phyloP scores from a whole-genome alignment of 2,797 vertebrate genomes.

The Diplodus puntazzo region DNA sequence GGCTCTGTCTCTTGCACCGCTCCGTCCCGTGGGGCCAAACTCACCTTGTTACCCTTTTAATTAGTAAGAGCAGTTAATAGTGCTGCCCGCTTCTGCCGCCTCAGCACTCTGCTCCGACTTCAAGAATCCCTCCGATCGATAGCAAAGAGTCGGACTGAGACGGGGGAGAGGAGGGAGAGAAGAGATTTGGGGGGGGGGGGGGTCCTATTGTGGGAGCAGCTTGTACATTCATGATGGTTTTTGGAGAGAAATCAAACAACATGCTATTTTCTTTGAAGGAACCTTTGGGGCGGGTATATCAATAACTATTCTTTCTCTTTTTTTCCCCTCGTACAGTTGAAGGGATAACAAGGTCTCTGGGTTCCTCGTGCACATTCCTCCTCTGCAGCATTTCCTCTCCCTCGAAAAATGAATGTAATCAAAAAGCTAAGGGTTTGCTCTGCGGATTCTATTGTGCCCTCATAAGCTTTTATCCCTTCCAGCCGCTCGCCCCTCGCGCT shows the following conservation, averaged over 20 bases:
- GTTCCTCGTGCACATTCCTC: slow-evolving; percentile 58
- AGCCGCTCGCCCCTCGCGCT: slow-evolving; percentile 50
- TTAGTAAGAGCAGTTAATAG: slow-evolving; percentile 86
- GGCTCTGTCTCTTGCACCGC: slow-evolving; percentile 47
- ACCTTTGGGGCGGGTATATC: slow-evolving; percentile 39
- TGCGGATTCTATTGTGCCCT: slow-evolving; percentile 78
- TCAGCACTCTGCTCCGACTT: slow-evolving; percentile 81
- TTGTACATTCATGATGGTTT: slow-evolving; percentile 43
- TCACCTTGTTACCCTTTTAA: slow-evolving; percentile 90
- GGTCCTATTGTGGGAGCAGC: slow-evolving; percentile 22
- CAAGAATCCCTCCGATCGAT: slow-evolving; percentile 80
- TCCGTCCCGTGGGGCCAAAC: slow-evolving; percentile 64
- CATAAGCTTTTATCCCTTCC: slow-evolving; percentile 74
- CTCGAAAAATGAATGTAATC: slow-evolving; percentile 77
- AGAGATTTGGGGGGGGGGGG: neutral
- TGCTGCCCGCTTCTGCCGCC: slow-evolving; percentile 71
- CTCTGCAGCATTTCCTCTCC: slow-evolving; percentile 49
- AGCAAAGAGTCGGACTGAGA: slow-evolving; percentile 57
- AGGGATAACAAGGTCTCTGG: slow-evolving; percentile 62
- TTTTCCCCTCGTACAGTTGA: slow-evolving; percentile 45
- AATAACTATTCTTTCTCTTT: slow-evolving; percentile 35
- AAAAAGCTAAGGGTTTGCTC: slow-evolving; percentile 77
- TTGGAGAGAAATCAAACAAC: slow-evolving; percentile 52
- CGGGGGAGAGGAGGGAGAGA: neutral
- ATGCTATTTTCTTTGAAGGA: slow-evolving; percentile 54